A percentile compares a stretch with the other conserved stretches of the same genome.
phyloP scores from a whole-genome alignment of 1,140 invertebrate species.

The Ridgeia piscesae region DNA sequence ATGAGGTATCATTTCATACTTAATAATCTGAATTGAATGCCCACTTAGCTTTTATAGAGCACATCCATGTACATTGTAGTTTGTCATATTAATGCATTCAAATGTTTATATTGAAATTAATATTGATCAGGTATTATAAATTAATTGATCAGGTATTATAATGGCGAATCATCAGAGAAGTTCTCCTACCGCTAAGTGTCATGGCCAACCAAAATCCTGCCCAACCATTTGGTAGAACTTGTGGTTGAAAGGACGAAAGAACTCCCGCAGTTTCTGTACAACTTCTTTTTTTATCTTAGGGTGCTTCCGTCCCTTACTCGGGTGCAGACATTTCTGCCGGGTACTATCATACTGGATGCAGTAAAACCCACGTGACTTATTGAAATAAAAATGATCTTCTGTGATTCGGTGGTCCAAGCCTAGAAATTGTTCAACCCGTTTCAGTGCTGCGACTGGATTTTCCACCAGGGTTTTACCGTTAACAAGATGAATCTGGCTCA shows the following conservation, averaged over 20 bases:
- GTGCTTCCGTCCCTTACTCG: conserved; percentile 57
- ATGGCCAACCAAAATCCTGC: conserved; percentile 46
- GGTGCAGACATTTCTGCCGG: conserved; percentile 51
- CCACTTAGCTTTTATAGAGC: too few relatives aligned
- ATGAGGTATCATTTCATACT: too few relatives aligned
- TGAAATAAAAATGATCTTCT: conserved; percentile 44
- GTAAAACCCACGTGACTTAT: conserved; percentile 56
- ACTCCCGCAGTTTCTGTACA: conserved; percentile 65
- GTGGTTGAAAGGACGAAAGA: conserved; percentile 84
- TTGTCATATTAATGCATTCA: too few relatives aligned
- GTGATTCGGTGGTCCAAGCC: conserved; percentile 68
- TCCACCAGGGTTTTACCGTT: conserved; percentile 82
- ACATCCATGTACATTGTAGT: too few relatives aligned
- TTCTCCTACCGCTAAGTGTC: conserved; percentile 15
- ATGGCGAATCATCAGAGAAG: not conserved
- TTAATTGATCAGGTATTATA: not conserved
- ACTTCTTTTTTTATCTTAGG: conserved; percentile 50
- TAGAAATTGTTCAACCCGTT: conserved; percentile 84
- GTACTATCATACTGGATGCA: conserved; percentile 42
- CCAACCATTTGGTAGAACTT: conserved; percentile 49
- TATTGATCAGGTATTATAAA: not conserved
- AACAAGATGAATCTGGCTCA: conserved; percentile 80
- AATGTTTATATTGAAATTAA: too few relatives aligned
- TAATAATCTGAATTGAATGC: too few relatives aligned
- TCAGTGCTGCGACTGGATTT: conserved; percentile 81